These are phyloP conservation scores for Nibea albiflora DNA, from an alignment of 2,113 vertebrate species.

Conservation along the genomic window DNA sequence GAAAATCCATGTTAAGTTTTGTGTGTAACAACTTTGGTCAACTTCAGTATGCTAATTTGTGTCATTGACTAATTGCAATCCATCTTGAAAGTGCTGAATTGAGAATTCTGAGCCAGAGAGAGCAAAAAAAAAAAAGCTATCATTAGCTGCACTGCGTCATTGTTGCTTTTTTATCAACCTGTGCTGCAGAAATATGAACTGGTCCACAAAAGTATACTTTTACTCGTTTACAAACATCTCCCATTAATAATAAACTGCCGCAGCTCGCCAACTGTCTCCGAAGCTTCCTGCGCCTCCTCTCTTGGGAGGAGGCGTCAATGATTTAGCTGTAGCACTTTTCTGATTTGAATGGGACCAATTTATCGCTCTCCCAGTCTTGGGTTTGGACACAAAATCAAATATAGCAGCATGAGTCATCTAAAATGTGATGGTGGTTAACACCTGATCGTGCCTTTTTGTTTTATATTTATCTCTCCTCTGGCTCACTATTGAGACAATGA, in stretches of 20 bases:
- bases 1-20: background rate
- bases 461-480: background rate
- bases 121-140: background rate
- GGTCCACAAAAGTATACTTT: too few species aligned
- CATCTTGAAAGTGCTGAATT: background rate
- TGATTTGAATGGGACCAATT: background rate
- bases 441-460: too few species aligned
- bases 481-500: background rate
- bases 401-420: background rate
- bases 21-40: background rate
- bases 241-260: background rate
- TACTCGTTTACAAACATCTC: background rate
- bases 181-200: too few species aligned
- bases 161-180: too few species aligned
- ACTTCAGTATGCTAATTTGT: background rate
- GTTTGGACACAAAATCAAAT: too few species aligned
- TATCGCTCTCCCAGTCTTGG: background rate
- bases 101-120: background rate
- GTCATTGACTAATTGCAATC: background rate
- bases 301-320: background rate
- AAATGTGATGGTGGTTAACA: background rate
- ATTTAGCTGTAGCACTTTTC: background rate
- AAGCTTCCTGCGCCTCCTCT: background rate
- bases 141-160: background rate
- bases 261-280: background rate